Evolutionary conservation across 1,140 invertebrate species (phyloP).

Genomic region (Sitobion miscanthi): DNA sequence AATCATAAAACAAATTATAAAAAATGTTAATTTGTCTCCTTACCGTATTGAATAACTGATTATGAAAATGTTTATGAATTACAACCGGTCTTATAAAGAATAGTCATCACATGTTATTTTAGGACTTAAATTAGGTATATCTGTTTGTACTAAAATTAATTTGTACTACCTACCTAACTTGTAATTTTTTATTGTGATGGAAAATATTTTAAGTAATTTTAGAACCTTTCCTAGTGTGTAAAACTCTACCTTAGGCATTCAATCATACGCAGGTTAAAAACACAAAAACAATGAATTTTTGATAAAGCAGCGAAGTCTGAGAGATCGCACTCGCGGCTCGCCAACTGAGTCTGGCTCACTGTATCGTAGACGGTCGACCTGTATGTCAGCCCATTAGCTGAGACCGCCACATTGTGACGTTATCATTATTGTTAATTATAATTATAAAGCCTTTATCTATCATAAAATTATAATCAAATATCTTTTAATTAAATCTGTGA

Average conservation of each 20-base stretch:
- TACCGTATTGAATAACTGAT: neutral
- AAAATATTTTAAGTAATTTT: neutral
- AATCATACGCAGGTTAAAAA: too few relatives aligned
- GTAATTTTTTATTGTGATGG: neutral
- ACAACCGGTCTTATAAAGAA: neutral
- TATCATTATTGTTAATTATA: too few relatives aligned
- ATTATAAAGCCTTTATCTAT: too few relatives aligned
- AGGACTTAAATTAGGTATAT: neutral
- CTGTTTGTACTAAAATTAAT: neutral
- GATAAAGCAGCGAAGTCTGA: neutral
- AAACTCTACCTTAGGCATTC: neutral
- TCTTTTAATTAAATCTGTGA: too few relatives aligned
- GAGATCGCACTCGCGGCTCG: neutral
- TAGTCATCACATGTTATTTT: neutral
- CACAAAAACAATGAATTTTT: neutral
- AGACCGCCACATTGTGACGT: too few relatives aligned
- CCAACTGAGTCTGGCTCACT: neutral
- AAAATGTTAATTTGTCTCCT: too few relatives aligned
- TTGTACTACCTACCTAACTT: neutral
- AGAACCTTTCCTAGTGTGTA: neutral
- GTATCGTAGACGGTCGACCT: too few relatives aligned
- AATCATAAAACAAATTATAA: neutral
- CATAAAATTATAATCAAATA: too few relatives aligned
- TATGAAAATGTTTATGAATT: too few relatives aligned
- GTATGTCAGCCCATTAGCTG: too few relatives aligned